Evolutionary conservation across 1,140 invertebrate genomes (phyloP).

Genomic region (Carposina sasakii): DNA sequence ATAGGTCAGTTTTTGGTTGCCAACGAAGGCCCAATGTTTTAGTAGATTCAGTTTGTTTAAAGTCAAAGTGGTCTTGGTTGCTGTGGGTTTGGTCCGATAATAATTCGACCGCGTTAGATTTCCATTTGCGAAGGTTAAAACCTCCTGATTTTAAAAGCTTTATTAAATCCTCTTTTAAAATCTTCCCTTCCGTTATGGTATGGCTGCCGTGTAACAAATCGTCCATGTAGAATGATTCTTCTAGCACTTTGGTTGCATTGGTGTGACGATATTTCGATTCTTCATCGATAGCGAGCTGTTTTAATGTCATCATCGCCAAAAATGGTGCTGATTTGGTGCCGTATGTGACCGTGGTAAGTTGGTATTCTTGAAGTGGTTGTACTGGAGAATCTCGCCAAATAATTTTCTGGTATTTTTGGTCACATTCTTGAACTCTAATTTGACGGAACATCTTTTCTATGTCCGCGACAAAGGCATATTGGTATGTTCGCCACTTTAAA

Average conservation of each 20-base stretch:
- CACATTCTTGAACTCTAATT: too few relatives aligned
- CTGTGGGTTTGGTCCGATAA: neutral
- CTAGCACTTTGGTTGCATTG: neutral
- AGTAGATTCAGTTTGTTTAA: too few relatives aligned
- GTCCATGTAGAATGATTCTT: slow-evolving; percentile 6
- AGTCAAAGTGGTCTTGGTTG: too few relatives aligned
- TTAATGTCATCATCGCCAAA: slow-evolving; percentile 4
- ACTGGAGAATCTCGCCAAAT: too few relatives aligned
- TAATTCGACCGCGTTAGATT: neutral
- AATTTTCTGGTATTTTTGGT: too few relatives aligned
- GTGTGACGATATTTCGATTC: neutral
- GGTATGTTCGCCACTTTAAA: too few relatives aligned
- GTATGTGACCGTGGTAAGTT: neutral
- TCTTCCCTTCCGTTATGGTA: neutral
- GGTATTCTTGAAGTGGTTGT: too few relatives aligned
- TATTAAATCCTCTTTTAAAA: slow-evolving; percentile 6
- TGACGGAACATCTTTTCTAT: too few relatives aligned
- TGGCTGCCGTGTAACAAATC: neutral
- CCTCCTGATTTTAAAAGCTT: neutral
- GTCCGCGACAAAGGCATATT: too few relatives aligned
- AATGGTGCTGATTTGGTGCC: slow-evolving; percentile 3
- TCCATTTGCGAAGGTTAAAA: slow-evolving; percentile 3
- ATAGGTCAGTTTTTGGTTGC: too few relatives aligned
- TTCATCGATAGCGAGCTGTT: slow-evolving; percentile 1
- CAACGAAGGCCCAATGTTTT: too few relatives aligned